These are phyloP conservation scores for Alca torda DNA, from an alignment of 2,797 vertebrate species.

Conservation along the genomic window DNA sequence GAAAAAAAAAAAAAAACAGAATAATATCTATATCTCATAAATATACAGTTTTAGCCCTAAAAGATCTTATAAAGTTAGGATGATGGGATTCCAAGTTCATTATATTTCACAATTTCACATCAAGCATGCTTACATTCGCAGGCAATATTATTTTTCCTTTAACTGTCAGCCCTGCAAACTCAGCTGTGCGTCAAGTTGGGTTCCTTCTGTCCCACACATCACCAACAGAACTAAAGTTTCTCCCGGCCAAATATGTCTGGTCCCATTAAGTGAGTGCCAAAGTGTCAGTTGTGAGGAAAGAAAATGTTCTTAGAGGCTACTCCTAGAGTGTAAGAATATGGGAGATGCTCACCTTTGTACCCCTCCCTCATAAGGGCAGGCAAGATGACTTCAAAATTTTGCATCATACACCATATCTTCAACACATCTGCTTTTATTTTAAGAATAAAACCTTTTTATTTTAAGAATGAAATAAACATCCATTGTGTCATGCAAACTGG, in stretches of 20 bases:
- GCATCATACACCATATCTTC: not conserved
- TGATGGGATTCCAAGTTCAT: not conserved
- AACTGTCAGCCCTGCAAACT: conserved; percentile 16
- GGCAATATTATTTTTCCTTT: not conserved
- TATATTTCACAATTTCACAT: not conserved
- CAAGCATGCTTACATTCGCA: not conserved
- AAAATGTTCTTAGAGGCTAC: not conserved
- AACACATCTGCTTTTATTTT: not conserved
- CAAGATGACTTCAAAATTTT: not conserved
- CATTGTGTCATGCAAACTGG: not conserved
- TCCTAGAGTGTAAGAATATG: not conserved
- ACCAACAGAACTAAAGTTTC: conserved; percentile 7
- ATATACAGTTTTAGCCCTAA: not conserved
- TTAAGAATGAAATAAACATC: not conserved
- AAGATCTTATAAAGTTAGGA: not conserved
- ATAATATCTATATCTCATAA: not conserved
- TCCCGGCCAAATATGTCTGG: not conserved
- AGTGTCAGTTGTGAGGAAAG: not conserved
- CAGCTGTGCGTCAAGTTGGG: not conserved
- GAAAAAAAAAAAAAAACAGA: not conserved
- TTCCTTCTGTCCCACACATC: not conserved
- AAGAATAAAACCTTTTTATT: not conserved
- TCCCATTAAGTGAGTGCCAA: not conserved
- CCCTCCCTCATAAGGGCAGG: not conserved
- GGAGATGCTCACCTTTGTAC: not conserved